These are phyloP conservation scores for Tanytarsus gracilentus DNA, from an alignment of 2,888 invertebrate species.

Conservation along the genomic window DNA sequence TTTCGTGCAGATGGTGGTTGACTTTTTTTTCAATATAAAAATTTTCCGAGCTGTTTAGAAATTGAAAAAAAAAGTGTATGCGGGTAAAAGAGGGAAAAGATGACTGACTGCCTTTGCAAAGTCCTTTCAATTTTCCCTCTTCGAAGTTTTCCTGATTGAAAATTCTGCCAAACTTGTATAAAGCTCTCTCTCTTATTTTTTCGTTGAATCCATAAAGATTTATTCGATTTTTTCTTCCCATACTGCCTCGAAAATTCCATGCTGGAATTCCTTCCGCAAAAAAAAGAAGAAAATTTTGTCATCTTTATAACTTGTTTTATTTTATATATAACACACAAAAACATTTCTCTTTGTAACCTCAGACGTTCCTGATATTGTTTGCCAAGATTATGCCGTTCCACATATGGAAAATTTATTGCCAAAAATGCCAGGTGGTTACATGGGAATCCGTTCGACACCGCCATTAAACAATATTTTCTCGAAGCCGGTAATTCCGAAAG, in stretches of 20 bases:
- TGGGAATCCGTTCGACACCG: slow-evolving; percentile 43
- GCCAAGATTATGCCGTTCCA: slow-evolving; percentile 56
- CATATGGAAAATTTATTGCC: slow-evolving; percentile 48
- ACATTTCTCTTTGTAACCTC: slow-evolving; percentile 33
- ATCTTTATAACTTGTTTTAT: slow-evolving; percentile 6
- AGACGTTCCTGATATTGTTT: slow-evolving; percentile 53
- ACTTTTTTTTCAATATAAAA: no score
- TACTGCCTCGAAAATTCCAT: neutral
- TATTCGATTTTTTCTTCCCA: neutral
- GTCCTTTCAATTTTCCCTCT: no score
- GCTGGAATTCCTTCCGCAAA: neutral
- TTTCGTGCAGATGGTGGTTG: no score
- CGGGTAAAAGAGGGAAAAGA: no score
- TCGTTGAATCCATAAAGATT: neutral
- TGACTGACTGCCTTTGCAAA: no score
- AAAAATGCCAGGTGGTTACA: slow-evolving; percentile 41
- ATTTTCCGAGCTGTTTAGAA: no score
- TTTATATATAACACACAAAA: no score
- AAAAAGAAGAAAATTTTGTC: neutral
- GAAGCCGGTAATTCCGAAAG: slow-evolving; percentile 48
- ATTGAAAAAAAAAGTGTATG: no score
- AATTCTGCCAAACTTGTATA: no score
- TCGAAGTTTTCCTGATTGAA: no score
- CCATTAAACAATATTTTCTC: slow-evolving; percentile 49
- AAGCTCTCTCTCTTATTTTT: neutral